Evolutionary conservation across 1,140 invertebrate genomes (phyloP).

Genomic region (Augochlora pura): DNA sequence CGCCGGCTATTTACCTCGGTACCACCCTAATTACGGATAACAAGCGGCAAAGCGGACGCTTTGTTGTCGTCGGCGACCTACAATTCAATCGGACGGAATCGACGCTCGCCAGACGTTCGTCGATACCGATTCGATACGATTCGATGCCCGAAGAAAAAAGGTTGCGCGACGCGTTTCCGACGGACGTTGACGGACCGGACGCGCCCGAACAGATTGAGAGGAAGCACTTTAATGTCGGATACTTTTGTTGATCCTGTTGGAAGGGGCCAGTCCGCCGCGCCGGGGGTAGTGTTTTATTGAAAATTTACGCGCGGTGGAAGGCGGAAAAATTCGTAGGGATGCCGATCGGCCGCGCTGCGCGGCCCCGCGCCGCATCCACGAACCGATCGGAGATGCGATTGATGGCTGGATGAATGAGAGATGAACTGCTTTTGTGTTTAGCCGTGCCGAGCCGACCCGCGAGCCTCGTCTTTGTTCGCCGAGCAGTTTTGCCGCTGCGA

Average conservation of each 20-base stretch:
- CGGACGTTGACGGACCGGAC: conserved; percentile 1
- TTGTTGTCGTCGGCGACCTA: background rate
- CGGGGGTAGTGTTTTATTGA: background rate
- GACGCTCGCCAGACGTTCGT: background rate
- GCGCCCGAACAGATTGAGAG: background rate
- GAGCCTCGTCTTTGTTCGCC: too few relatives aligned
- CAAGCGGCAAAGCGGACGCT: conserved; percentile 34
- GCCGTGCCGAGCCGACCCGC: too few relatives aligned
- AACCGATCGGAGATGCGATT: too few relatives aligned
- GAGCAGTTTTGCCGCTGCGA: too few relatives aligned
- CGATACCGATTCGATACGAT: background rate
- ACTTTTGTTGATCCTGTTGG: background rate
- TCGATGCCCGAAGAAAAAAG: background rate
- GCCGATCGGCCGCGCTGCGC: too few relatives aligned
- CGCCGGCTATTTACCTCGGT: conserved; percentile 19
- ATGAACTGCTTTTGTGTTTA: too few relatives aligned
- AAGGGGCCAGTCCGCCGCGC: too few relatives aligned
- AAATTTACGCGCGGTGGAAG: background rate
- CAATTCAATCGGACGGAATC: background rate
- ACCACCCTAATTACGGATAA: conserved; percentile 39
- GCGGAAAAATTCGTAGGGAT: background rate
- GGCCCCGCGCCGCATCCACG: too few relatives aligned
- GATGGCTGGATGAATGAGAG: too few relatives aligned
- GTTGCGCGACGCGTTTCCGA: background rate
- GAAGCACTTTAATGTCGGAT: background rate